Evolutionary conservation across 2,888 invertebrate genomes (phyloP), one percentile per base, ranked within the genome.

Genomic region (Plebejus melissa): DNA sequence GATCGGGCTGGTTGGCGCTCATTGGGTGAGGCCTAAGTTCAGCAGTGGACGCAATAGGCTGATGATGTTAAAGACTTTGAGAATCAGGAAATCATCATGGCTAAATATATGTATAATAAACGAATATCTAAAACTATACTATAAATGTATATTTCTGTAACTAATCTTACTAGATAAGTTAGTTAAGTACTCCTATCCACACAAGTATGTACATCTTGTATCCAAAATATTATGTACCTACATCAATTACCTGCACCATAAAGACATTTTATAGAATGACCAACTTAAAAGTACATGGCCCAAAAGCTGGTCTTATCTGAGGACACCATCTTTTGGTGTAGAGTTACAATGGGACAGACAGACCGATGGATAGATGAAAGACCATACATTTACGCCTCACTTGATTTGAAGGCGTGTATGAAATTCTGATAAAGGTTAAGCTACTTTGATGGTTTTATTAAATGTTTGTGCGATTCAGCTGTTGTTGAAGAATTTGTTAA

Each of bases 261-360:
- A 80, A 79, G 76, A 76, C 77, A 77, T 77, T 86, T 80, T 80
- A 80, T 77, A 79, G 81, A 77, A 79, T 80, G 79, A 79, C 81
- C 82, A 85, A 83, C 83, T 72, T 84, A 84, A 84, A 83, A 78
- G 82, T 79, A 74, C 75, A 77, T 65, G 79, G 81, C 82, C 80
- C 82, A 82, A 81, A 81, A 80, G 81, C 80, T 87, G 88, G 86
- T 83, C 80, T 88, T 90, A 90, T 90, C 90, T 85, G 76, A 80
- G 84, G 85, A 87, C 85, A 86, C 85, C 83, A 90, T 90, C 90
- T 86, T 79, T 81, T 76, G 86, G 90, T 90, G 85, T 90, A 83
- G 80, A 82, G 85, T 90, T 90, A 90, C 90, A 86, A 86, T 83
- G 83, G 85, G 83, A 86, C 86, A 79, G 80, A 80, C 82, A 83